Evolutionary conservation across 2,113 vertebrate genomes (phyloP), one percentile per base, ranked within the genome.

Genomic region (Elgaria multicarinata): DNA sequence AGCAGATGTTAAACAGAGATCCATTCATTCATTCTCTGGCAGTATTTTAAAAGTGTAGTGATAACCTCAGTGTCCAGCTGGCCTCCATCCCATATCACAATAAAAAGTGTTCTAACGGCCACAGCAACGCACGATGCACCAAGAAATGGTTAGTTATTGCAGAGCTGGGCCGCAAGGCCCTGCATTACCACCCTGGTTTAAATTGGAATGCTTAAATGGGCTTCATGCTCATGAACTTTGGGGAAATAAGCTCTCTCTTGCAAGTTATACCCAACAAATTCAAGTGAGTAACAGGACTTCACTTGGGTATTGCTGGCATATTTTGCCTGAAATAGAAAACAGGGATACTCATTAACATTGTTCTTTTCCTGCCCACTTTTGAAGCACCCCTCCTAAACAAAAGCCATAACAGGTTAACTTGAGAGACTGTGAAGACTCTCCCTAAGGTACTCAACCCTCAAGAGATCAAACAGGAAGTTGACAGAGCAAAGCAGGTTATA

Each of bases 391-490:
- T 31, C 80, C 42, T 72, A 92, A 93, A 72, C 88, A 92, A 91
- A 91, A 85, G 92, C 90, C 82, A 79, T 89, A 90, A 93, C 86
- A 90, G 83, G 87, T 92, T 91, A 90, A 93, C 88, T 67, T 0
- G 1, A 91, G 20, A 28, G 90, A 89, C 89, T 93, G 95, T 93
- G 93, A 90, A 92, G 90, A 95, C 92, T 91, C 78, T 85, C 92
- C 86, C 93, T 92, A 91, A 94, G 93, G 95, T 92, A 78, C 94
- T 94, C 91, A 92, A 93, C 88, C 86, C 89, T 95, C 91, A 72
- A 53, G 94, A 96, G 96, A 97, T 97, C 97, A 97, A 97, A 96
- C 87, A 85, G 91, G 90, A 87, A 93, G 88, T 90, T 95, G 95
- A 93, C 95, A 95, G 95, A 95, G 93, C 95, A 95, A 86, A 93